Evolutionary conservation across 2,888 invertebrate species (phyloP).

Genomic region (Marronus borbonicus): DNA sequence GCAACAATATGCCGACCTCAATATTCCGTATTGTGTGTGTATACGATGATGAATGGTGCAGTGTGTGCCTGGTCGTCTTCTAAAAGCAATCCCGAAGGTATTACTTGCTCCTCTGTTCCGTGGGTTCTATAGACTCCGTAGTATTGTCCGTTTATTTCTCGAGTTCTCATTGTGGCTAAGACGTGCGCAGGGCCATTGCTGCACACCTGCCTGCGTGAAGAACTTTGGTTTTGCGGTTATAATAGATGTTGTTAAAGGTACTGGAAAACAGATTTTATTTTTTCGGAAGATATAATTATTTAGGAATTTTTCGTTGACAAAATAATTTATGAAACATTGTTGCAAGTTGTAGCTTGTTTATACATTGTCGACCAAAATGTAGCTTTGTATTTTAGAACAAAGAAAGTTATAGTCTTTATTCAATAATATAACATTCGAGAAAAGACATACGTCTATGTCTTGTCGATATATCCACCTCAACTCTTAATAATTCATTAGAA

Average conservation of each 20-base stretch:
- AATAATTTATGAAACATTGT: no score
- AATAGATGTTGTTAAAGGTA: conserved; percentile 36
- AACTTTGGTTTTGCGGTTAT: conserved; percentile 39
- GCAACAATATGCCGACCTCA: conserved; percentile 55
- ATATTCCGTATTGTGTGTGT: conserved; percentile 53
- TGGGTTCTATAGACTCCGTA: conserved; percentile 31
- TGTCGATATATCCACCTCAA: no score
- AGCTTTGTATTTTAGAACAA: no score
- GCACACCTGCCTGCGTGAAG: conserved; percentile 48
- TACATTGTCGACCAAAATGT: no score
- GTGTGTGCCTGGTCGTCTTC: conserved; percentile 50
- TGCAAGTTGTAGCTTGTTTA: no score
- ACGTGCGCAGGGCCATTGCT: conserved; percentile 39
- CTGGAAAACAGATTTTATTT: conserved; percentile 32
- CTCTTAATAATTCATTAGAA: no score
- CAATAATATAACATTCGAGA: no score
- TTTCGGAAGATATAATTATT: neutral
- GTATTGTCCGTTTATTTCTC: conserved; percentile 50
- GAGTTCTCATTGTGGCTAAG: conserved; percentile 50
- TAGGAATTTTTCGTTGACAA: no score
- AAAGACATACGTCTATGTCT: no score
- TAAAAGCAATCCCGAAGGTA: conserved; percentile 55
- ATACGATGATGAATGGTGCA: conserved; percentile 55
- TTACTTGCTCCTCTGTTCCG: conserved; percentile 48
- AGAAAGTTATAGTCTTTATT: no score